phyloP scores from a whole-genome alignment of 2,113 vertebrate genomes.

The Chitala chitala region DNA sequence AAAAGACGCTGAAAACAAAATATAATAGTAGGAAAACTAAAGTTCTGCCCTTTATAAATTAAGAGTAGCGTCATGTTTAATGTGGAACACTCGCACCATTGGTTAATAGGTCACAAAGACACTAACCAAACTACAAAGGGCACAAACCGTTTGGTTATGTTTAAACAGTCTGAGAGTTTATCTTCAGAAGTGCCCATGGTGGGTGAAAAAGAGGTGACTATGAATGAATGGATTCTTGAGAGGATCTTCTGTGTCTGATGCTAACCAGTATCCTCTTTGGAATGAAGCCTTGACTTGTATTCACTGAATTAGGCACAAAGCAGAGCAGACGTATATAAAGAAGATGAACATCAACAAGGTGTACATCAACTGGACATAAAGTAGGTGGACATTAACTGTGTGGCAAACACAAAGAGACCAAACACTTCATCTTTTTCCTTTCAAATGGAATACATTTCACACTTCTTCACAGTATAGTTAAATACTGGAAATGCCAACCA shows the following conservation, averaged over 20 bases:
- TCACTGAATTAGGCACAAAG: not conserved
- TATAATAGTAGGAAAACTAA: too few species aligned
- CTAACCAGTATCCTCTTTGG: not conserved
- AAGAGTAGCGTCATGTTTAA: not conserved
- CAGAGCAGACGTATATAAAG: not conserved
- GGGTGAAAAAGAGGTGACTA: not conserved
- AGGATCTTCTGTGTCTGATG: not conserved
- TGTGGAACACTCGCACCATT: not conserved
- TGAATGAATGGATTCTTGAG: not conserved
- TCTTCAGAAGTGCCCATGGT: not conserved
- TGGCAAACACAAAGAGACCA: too few species aligned
- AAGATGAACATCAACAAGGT: not conserved
- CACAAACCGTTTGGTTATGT: not conserved
- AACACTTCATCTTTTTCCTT: too few species aligned
- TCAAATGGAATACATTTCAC: too few species aligned
- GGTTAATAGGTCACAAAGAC: not conserved
- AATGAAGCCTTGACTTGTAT: constrained; percentile 14
- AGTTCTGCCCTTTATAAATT: too few species aligned
- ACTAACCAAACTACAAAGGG: not conserved
- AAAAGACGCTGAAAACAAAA: too few species aligned
- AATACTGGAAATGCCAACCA: too few species aligned
- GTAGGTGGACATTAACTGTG: too few species aligned
- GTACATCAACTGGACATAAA: too few species aligned
- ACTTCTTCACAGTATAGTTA: too few species aligned
- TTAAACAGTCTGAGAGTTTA: not conserved